A percentile compares a stretch with the other conserved stretches of the same genome.
phyloP scores from a whole-genome alignment of 2,113 vertebrate genomes.

The Panthera leo region DNA sequence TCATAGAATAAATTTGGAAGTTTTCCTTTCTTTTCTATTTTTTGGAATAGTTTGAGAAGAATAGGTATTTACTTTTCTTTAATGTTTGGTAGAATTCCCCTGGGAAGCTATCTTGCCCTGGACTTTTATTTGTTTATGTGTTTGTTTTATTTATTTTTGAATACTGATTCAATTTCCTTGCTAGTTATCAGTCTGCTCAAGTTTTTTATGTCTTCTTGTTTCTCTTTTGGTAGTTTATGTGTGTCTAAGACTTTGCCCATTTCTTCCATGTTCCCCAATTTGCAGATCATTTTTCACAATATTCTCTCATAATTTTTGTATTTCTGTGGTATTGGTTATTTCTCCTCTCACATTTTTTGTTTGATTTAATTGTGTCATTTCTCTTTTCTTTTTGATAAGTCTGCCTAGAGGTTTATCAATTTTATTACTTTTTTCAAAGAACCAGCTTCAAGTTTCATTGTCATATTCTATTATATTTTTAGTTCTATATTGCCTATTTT shows the following conservation, averaged over 20 bases:
- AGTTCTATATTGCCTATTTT: background rate
- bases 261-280: background rate
- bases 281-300: background rate
- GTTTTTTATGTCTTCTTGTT: background rate
- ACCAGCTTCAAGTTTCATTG: background rate
- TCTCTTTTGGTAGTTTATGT: background rate
- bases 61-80: background rate
- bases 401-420: background rate
- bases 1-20: background rate
- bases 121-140: background rate
- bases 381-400: background rate
- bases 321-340: background rate
- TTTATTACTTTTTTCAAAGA: background rate
- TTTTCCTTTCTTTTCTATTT: background rate
- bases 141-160: too few relatives aligned
- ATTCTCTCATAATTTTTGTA: background rate
- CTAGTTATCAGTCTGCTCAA: background rate
- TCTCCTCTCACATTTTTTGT: background rate
- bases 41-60: background rate
- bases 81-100: background rate
- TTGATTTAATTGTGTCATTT: background rate
- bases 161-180: background rate
- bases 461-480: background rate
- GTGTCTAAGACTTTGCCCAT: background rate
- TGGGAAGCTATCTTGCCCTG: background rate